These are phyloP conservation scores for Barnardius zonarius DNA, from an alignment of 2,113 vertebrate species.

Conservation along the genomic window DNA sequence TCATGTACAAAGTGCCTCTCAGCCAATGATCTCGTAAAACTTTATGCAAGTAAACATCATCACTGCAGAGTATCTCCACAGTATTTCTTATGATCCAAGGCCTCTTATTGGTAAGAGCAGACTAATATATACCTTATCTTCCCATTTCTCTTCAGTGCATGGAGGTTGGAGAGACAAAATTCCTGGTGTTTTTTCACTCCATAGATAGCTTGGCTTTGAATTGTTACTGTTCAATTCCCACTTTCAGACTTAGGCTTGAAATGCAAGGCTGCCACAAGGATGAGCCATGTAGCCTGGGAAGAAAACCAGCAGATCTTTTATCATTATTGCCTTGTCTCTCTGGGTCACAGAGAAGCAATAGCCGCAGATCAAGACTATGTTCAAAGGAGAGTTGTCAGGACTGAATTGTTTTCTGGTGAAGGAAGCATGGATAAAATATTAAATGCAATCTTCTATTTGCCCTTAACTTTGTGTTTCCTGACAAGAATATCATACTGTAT, in stretches of 20 bases:
- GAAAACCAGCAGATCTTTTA: conserved; percentile 51
- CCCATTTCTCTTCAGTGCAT: background rate
- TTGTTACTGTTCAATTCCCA: background rate
- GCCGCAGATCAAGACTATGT: conserved; percentile 20
- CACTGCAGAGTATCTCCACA: background rate
- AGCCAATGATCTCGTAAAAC: background rate
- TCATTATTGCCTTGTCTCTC: conserved; percentile 45
- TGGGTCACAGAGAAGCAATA: conserved; percentile 43
- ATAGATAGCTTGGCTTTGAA: background rate
- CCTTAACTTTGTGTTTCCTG: conserved; percentile 14
- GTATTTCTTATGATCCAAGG: background rate
- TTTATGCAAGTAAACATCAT: background rate
- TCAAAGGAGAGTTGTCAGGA: conserved; percentile 52
- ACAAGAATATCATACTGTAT: background rate
- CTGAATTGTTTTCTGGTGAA: conserved; percentile 56
- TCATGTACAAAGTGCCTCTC: background rate
- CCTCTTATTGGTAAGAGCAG: background rate
- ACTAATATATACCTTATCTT: background rate
- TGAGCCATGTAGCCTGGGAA: conserved; percentile 17
- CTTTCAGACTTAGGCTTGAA: background rate
- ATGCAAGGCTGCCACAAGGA: background rate
- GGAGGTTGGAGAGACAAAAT: background rate
- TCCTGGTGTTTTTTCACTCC: background rate
- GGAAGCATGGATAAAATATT: conserved; percentile 65
- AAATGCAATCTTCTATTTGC: conserved; percentile 32